phyloP scores from a whole-genome alignment of 2,888 invertebrate species.

The Eristalis pertinax region DNA sequence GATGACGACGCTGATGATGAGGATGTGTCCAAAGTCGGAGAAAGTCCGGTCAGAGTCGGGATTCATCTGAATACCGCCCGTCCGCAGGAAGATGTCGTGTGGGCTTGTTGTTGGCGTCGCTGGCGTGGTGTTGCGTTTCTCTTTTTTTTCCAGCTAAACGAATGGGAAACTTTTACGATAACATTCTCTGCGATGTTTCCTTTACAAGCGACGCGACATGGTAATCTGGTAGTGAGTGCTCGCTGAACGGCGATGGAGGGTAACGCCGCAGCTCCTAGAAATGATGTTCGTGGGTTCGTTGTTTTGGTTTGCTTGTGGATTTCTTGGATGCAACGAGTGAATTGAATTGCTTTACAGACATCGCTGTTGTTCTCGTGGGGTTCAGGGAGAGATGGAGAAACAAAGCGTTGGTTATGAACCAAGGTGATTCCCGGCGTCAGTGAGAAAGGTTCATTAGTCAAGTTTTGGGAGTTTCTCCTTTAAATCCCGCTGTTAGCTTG shows the following conservation, averaged over 20 bases:
- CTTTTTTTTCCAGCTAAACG: not conserved
- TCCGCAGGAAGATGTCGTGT: slow-evolving; percentile 66
- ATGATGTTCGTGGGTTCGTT: not conserved
- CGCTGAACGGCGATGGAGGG: slow-evolving; percentile 1
- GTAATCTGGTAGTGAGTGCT: slow-evolving; percentile 42
- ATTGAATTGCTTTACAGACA: slow-evolving; percentile 11
- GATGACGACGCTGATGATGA: not conserved
- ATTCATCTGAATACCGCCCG: slow-evolving; percentile 61
- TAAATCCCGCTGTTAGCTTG: no score
- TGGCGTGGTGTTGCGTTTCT: slow-evolving; percentile 25
- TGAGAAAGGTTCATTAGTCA: not conserved
- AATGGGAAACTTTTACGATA: slow-evolving; percentile 68
- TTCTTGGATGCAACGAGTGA: slow-evolving; percentile 22
- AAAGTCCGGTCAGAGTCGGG: slow-evolving; percentile 65
- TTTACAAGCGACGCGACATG: slow-evolving; percentile 51
- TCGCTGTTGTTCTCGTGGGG: not conserved
- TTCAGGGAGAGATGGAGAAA: not conserved
- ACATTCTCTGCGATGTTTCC: slow-evolving; percentile 69
- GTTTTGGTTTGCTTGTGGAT: slow-evolving; percentile 37
- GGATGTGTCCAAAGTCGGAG: slow-evolving; percentile 48
- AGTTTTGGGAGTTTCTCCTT: no score
- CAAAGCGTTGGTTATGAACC: not conserved
- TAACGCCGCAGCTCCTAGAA: not conserved
- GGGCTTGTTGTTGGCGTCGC: slow-evolving; percentile 40
- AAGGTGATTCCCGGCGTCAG: not conserved